phyloP scores from a whole-genome alignment of 1,140 invertebrate species.

The Lethrus apterus region DNA sequence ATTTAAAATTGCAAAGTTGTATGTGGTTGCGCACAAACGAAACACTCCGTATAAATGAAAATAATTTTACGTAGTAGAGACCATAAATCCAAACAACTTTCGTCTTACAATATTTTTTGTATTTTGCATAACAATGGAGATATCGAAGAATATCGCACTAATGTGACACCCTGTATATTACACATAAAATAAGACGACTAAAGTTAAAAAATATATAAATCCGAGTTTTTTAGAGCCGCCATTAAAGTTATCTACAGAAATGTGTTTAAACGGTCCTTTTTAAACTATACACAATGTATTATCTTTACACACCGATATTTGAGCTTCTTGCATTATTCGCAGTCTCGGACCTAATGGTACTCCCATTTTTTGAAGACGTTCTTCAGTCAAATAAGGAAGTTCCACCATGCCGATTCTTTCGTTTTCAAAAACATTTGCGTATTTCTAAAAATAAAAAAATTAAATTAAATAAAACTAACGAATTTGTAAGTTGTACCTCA shows the following conservation, averaged over 20 bases:
- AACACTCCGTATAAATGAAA: too few species aligned
- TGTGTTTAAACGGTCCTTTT: neutral
- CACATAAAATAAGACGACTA: too few species aligned
- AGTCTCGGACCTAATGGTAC: constrained; percentile 82
- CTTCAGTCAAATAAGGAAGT: constrained; percentile 84
- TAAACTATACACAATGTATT: constrained; percentile 45
- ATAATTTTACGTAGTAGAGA: too few species aligned
- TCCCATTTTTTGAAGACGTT: constrained; percentile 79
- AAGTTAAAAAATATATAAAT: constrained; percentile 12
- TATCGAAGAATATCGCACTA: too few species aligned
- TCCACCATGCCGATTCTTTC: constrained; percentile 89
- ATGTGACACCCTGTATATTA: too few species aligned
- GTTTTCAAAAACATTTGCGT: constrained; percentile 73
- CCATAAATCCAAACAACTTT: too few species aligned
- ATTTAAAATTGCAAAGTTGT: too few species aligned
- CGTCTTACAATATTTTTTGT: too few species aligned
- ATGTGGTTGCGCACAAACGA: too few species aligned
- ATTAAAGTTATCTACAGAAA: constrained; percentile 19
- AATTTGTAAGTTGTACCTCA: constrained; percentile 56
- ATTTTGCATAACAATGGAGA: too few species aligned
- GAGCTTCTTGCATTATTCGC: constrained; percentile 83
- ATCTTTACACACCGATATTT: constrained; percentile 57
- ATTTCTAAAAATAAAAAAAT: constrained; percentile 62
- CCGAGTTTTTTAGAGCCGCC: constrained; percentile 24
- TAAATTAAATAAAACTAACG: neutral